These are phyloP conservation scores for Smittia sp. DNA, from an alignment of 2,888 invertebrate genomes.

Conservation along the genomic window DNA sequence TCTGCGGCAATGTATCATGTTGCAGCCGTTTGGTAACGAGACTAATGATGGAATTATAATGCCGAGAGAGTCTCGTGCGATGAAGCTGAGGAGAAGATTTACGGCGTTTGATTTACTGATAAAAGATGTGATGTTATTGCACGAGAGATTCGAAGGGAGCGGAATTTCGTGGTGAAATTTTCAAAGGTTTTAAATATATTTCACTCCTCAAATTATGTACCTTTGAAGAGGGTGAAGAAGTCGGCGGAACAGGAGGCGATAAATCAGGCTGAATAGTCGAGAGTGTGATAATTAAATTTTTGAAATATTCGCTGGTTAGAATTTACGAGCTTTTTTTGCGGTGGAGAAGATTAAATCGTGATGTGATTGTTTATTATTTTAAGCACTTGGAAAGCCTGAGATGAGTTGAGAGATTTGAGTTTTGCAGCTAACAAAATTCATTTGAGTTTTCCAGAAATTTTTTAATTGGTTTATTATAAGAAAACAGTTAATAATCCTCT, in stretches of 20 bases:
- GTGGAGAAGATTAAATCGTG: too few relatives aligned
- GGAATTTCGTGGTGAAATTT: slow-evolving; percentile 7
- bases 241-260: not conserved
- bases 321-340: too few relatives aligned
- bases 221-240: slow-evolving; percentile 5
- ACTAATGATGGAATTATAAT: slow-evolving; percentile 41
- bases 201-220: not conserved
- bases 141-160: not conserved
- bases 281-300: slow-evolving; percentile 41
- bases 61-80: slow-evolving; percentile 18
- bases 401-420: too few relatives aligned
- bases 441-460: too few relatives aligned
- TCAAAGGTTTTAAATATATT: not conserved
- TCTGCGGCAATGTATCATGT: slow-evolving; percentile 38
- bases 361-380: too few relatives aligned
- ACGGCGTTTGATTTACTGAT: slow-evolving; percentile 24
- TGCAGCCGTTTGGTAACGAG: not conserved
- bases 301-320: not conserved
- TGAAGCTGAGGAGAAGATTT: slow-evolving; percentile 26
- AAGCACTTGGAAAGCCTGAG: too few relatives aligned
- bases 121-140: slow-evolving; percentile 12
- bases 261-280: slow-evolving; percentile 34
- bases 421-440: too few relatives aligned
- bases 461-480: too few relatives aligned
- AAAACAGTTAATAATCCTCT: too few relatives aligned